Evolutionary conservation across 2,113 vertebrate species (phyloP), one percentile per base, ranked within the genome.

Genomic region (Silurus asotus): DNA sequence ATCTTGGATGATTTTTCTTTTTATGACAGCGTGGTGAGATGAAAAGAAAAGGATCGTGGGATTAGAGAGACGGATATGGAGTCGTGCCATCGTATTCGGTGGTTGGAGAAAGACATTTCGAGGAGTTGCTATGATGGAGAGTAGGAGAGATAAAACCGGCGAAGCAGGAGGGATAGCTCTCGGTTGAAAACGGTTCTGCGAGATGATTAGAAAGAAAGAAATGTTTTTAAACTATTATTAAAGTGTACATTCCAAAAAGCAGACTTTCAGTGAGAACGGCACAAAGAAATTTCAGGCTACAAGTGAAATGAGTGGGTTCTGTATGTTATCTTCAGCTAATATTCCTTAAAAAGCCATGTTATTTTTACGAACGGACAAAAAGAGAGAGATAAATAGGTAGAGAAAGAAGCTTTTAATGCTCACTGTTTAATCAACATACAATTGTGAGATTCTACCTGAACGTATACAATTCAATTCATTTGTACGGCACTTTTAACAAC

Each of bases 51-150:
- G 49, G 74, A 56, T 17, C 28, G n/a, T 11, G 8, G 76, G 55
- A 58, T 78, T 58, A 37, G 53, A 78, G n/a, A 78, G 76, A 78
- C 25, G 76, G 76, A 78, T 78, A 37, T 58, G 76, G 25, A 78
- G 14, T 37, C 25, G 14, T 58, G 76, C 53, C 76, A 78, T 37
- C 76, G 58, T 55, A 78, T 53, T 78, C 58, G 76, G 75, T 37
- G 53, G 14, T 37, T 28, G 76, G 1, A 53, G 23, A 55, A 78
- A 78, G 76, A 37, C 28, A 78, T 78, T 19, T 78, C 7, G 15
- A 37, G 53, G 25, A 58, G 76, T 19, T 37, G 17, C 25, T 58
- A 19, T 78, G 76, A 78, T 78, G 53, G 53, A 78, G 49, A 17
- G 76, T 4, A 37, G 53, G 76, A 56, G 14, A 77, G 75, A 77